These are phyloP conservation scores for Trypoxylus dichotomus DNA, from an alignment of 1,140 invertebrate genomes.

Conservation along the genomic window DNA sequence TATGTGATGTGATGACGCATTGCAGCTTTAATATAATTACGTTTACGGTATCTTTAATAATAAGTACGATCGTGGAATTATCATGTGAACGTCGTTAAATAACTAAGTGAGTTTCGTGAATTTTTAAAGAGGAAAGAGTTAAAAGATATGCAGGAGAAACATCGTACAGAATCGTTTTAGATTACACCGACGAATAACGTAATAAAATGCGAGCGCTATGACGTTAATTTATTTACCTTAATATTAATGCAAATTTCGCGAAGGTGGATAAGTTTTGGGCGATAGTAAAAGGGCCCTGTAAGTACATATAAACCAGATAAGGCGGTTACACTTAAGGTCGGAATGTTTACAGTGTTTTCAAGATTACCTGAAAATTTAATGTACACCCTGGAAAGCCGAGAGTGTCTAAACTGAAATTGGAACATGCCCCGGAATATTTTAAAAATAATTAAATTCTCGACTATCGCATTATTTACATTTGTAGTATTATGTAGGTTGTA, in stretches of 20 bases:
- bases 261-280: neutral
- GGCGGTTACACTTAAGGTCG: neutral
- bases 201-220: neutral
- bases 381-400: neutral
- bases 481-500: no score
- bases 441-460: conserved; percentile 29
- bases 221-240: conserved; percentile 1
- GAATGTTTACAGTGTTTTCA: conserved; percentile 17
- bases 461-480: neutral
- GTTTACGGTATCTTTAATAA: no score
- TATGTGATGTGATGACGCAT: no score
- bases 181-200: no score
- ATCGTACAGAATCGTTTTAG: no score
- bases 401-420: conserved; percentile 13
- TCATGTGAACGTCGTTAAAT: no score
- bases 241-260: neutral
- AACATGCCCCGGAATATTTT: conserved; percentile 29
- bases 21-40: no score
- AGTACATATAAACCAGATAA: neutral
- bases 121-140: no score
- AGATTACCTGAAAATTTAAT: conserved; percentile 30
- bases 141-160: no score
- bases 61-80: no score
- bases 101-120: no score
- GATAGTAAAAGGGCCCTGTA: neutral